Evolutionary conservation across 2,797 vertebrate species (phyloP), one percentile per base, ranked within the genome.

Genomic region (Rhyacichthys aspro): DNA sequence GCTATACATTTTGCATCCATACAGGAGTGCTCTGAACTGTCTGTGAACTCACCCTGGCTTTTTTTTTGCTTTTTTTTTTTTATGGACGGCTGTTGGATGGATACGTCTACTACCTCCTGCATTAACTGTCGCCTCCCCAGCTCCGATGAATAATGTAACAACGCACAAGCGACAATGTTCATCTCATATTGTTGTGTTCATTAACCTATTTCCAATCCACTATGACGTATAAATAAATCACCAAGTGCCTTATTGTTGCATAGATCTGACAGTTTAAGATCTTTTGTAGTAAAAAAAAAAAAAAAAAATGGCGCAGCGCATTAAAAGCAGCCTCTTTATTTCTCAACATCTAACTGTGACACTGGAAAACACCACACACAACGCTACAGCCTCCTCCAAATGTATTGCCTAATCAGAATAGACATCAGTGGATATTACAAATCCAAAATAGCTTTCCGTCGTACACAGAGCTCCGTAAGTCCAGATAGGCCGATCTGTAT

Each of bases 361-460:
- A 44, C 58, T 52, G 34, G 67, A 55, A 67, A 70, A 62, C 64
- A 59, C 45, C 66, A 36, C 19, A 47, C 39, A 39, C 28, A 33
- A 8, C 23, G 12, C 38, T 41, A 18, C 34, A 37, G 14, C 46
- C 62, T 19, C 28, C 57, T 76, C 69, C 70, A 69, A 55, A 76
- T 78, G 86, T 83, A 72, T 58, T 42, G 68, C 68, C 71, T 87
- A 81, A 90, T 85, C 76, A 72, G 70, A 86, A 70, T 63, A 18
- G 85, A 88, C 89, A 82, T 74, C 58, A 56, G 70, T 78, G 84
- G 75, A 83, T 85, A 79, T 83, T 81, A 83, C 86, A 79, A 74
- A 74, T 82, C 83, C 57, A 84, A 86, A 89, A 89, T 88, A 76
- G 88, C 85, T 82, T 74, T 76, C 67, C 55, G 32, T 45, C 8